phyloP scores from a whole-genome alignment of 2,113 vertebrate species.

The Leptobrachium leishanense region DNA sequence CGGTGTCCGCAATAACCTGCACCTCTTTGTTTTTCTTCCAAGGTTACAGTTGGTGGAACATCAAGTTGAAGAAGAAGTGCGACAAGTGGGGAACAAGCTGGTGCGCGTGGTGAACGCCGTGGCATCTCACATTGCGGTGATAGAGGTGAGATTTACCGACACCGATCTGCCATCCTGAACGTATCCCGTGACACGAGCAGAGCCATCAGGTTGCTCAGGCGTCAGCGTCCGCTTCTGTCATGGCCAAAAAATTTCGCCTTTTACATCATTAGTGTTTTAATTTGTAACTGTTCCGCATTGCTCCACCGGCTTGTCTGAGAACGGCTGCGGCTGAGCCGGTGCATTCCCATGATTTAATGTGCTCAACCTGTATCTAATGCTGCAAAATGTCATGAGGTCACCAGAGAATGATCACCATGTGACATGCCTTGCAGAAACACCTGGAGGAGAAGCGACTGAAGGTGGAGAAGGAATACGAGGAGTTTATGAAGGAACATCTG shows the following conservation, averaged over 20 bases:
- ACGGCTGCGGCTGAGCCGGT: too few relatives aligned
- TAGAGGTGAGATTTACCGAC: slow-evolving; percentile 61
- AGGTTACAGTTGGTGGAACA: slow-evolving; percentile 71
- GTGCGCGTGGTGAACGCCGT: slow-evolving; percentile 66
- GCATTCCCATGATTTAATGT: too few relatives aligned
- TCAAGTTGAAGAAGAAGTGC: slow-evolving; percentile 68
- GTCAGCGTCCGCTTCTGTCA: too few relatives aligned
- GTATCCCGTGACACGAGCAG: too few relatives aligned
- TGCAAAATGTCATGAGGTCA: too few relatives aligned
- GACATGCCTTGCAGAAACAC: slow-evolving; percentile 22
- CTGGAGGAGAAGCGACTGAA: slow-evolving; percentile 61
- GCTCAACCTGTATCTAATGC: too few relatives aligned
- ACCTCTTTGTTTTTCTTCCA: not conserved
- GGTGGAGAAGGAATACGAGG: slow-evolving; percentile 62
- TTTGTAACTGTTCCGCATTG: slow-evolving; percentile 3
- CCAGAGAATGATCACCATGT: too few relatives aligned
- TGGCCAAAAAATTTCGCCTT: too few relatives aligned
- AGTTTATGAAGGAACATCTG: slow-evolving; percentile 64
- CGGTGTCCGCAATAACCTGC: too few relatives aligned
- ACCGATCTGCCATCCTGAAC: too few relatives aligned
- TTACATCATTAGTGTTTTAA: slow-evolving; percentile 15
- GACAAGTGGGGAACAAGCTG: slow-evolving; percentile 66
- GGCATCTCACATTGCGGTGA: slow-evolving; percentile 63
- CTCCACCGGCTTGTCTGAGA: slow-evolving; percentile 5
- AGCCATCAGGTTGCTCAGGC: too few relatives aligned